Conservation (phyloP, 2,888 invertebrate genomes). For the Nineta flava region DNA sequence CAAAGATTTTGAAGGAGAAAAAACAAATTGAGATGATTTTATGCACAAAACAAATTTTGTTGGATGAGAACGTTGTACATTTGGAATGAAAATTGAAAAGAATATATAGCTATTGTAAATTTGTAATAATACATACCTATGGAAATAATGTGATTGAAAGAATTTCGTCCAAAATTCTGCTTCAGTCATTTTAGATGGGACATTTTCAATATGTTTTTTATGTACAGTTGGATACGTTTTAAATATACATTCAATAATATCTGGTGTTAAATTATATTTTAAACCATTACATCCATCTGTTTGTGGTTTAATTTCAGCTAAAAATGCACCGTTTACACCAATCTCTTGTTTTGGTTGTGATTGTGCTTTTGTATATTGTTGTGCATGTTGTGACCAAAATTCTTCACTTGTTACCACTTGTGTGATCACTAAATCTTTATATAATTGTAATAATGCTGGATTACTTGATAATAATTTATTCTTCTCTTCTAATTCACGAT, state of each 20-base stretch:
- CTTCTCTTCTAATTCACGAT: conserved; percentile 29
- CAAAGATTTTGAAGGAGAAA: too few species aligned
- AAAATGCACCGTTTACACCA: conserved; percentile 56
- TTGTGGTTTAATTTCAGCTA: conserved; percentile 92
- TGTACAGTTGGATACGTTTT: conserved; percentile 98
- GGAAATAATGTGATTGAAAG: conserved; percentile 98
- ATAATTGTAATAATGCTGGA: conserved; percentile 81
- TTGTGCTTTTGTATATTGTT: conserved; percentile 55
- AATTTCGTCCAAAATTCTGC: conserved; percentile 99
- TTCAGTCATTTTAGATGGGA: conserved; percentile 89
- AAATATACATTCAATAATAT: conserved; percentile 96
- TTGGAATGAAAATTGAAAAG: too few species aligned
- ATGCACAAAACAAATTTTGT: too few species aligned
- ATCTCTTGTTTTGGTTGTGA: conserved; percentile 67
- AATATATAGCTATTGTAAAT: too few species aligned
- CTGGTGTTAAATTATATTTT: conserved; percentile 91
- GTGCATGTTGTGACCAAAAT: conserved; percentile 88
- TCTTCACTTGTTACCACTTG: conserved; percentile 93
- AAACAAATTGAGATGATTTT: too few species aligned
- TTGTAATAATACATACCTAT: conserved; percentile 48
- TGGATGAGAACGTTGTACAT: too few species aligned
- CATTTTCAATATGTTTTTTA: conserved; percentile 90
- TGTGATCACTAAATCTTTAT: conserved; percentile 92
- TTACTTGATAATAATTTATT: conserved; percentile 72
- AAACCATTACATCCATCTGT: conserved; percentile 93